Conservation (phyloP, 2,113 vertebrate genomes). For the Trematocara macrostoma region DNA sequence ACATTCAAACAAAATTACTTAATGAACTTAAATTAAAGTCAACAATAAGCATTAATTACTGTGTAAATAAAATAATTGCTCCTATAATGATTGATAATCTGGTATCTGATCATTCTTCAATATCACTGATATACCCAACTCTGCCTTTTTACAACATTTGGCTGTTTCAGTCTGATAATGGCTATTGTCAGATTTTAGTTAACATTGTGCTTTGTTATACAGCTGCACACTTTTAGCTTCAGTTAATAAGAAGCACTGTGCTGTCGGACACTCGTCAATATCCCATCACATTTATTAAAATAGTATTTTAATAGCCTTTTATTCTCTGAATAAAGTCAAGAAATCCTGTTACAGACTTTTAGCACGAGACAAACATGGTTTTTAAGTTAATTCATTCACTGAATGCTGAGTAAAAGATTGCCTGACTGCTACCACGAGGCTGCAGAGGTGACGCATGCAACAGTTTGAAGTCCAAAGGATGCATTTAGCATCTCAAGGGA, state of each 20-base stretch:
- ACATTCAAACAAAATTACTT: not conserved
- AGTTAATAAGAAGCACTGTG: not conserved
- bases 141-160: not conserved
- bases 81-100: not conserved
- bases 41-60: not conserved
- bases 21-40: rapidly evolving
- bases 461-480: not conserved
- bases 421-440: not conserved
- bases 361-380: not conserved
- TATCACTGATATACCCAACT: not conserved
- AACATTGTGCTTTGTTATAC: not conserved
- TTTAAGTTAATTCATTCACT: not conserved
- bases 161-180: not conserved
- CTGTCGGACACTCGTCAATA: not conserved
- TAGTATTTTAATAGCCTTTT: not conserved
- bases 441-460: not conserved
- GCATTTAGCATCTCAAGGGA: not conserved
- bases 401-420: not conserved
- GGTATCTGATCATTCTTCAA: not conserved
- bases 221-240: not conserved
- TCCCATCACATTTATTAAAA: not conserved
- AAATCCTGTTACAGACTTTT: not conserved
- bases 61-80: not conserved
- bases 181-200: not conserved
- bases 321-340: not conserved